A percentile compares a stretch with the other conserved stretches of the same genome.
These are phyloP conservation scores for Cylloceria caligata DNA, from an alignment of 2,888 invertebrate genomes.

Conservation along the genomic window DNA sequence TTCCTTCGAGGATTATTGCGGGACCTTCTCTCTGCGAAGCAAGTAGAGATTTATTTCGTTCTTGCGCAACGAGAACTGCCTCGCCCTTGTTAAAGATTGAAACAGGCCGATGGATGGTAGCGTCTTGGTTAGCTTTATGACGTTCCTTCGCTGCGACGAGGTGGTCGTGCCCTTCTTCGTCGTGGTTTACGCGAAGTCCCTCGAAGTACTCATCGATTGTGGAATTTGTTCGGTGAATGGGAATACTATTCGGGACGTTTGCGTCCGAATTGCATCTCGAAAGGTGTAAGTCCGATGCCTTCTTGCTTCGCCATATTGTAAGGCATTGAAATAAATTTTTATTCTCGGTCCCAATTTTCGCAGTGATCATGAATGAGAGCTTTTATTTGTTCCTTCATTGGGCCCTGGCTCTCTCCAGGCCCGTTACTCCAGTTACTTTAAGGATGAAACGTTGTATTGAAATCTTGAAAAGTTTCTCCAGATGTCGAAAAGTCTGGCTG, in stretches of 20 bases:
- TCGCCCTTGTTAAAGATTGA: not conserved
- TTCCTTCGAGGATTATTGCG: not conserved
- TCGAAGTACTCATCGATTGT: not conserved
- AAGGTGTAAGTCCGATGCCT: not conserved
- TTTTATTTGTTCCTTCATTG: slow-evolving; percentile 8
- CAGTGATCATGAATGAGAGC: slow-evolving; percentile 3
- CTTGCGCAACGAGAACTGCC: not conserved
- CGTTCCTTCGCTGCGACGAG: not conserved
- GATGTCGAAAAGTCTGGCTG: too few species aligned
- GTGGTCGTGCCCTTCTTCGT: too few species aligned
- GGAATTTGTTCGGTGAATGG: not conserved
- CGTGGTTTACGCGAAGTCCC: not conserved
- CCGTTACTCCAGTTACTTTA: not conserved
- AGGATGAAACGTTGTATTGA: slow-evolving; percentile 6
- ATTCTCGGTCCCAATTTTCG: slow-evolving; percentile 2
- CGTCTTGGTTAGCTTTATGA: not conserved
- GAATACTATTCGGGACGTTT: not conserved
- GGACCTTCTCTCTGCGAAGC: not conserved
- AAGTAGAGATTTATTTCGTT: not conserved
- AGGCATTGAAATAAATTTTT: not conserved
- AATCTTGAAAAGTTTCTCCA: slow-evolving; percentile 22
- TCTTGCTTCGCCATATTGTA: not conserved
- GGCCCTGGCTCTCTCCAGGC: not conserved
- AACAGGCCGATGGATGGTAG: not conserved
- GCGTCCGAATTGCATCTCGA: not conserved